Base-by-base conservation (phyloP, 1,140 invertebrate genomes). In the Dryas iulia region DNA sequence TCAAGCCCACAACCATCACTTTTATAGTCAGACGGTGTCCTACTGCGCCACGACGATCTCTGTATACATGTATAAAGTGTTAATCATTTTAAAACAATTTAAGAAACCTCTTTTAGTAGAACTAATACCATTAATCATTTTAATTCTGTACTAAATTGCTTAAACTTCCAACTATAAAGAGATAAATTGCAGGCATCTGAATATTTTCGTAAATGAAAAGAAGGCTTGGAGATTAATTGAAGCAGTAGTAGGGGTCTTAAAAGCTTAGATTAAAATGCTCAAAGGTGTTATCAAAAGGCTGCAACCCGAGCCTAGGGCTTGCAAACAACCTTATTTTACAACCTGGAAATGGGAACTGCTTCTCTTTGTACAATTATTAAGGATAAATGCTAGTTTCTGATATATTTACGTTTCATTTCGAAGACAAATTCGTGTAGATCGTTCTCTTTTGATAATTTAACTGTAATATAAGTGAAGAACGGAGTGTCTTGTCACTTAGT, bases 161-260 rank as follows among this genome's bases (percentile, higher is more conserved):
- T 47, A 47, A 70, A 65, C 61, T 65, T 64, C 30, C 18, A 56
- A 59, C 60, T 63, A 53, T 59, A 28, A 63, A 47, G 61, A 35
- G 47, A 70, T 59, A 63, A 65, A 57, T 61, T 69, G 8, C 12
- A 33, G 54, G 60, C 57, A 70, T 65, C 35, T 65, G 54, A 70
- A 33, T 64, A 70, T 64, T 53, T 65, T 70, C 47, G 61, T 70
- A 70, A 65, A 65, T 54, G 57, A 56, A 65, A 56, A 64, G 35
- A 53, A 63, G 52, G 24, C 59, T 31, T 47, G 56, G 53, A 70
- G 57, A 70, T 70, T 69, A 70, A 70, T 70, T 70, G 57, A 60
- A 56, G 68, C 35, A 25, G 56, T 31, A 39, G 39, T 28, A 52
- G 59, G 66, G 23, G 21, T 56, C 58, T 67, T 25, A 61, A 57